Conservation (phyloP, 2,797 vertebrate species). For the Poecilia wingei region DNA sequence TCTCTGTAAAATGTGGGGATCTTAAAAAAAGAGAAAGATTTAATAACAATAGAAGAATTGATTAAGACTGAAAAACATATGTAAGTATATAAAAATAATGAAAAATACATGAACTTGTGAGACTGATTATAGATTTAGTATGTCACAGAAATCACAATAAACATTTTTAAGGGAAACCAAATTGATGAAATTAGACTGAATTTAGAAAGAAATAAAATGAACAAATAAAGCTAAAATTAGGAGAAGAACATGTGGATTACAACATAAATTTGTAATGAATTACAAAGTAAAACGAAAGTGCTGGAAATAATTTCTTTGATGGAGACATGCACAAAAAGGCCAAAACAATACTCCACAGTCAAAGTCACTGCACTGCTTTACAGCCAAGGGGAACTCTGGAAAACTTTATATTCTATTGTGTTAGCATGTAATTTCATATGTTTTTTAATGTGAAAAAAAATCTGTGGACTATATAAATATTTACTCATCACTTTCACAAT, state of each 20-base stretch:
- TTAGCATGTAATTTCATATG: no score
- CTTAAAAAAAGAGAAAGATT: neutral
- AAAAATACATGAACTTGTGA: neutral
- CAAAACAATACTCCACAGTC: neutral
- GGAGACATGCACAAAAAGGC: neutral
- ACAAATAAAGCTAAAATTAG: neutral
- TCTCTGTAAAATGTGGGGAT: constrained; percentile 5
- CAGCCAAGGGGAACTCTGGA: no score
- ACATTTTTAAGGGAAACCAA: neutral
- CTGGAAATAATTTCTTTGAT: neutral
- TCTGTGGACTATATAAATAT: no score
- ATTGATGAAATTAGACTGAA: neutral
- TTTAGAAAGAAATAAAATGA: neutral
- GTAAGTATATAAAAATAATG: neutral
- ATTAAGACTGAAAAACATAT: neutral
- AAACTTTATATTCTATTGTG: no score
- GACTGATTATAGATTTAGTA: neutral
- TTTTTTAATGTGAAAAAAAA: no score
- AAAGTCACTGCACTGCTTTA: no score
- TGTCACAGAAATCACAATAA: neutral
- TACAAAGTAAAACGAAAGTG: neutral
- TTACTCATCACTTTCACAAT: no score
- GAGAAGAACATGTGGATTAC: neutral
- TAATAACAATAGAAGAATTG: neutral
- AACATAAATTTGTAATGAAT: neutral